phyloP scores from a whole-genome alignment of 37 sponge, comb jelly and placozoan species.

The Haliclona indistincta region DNA sequence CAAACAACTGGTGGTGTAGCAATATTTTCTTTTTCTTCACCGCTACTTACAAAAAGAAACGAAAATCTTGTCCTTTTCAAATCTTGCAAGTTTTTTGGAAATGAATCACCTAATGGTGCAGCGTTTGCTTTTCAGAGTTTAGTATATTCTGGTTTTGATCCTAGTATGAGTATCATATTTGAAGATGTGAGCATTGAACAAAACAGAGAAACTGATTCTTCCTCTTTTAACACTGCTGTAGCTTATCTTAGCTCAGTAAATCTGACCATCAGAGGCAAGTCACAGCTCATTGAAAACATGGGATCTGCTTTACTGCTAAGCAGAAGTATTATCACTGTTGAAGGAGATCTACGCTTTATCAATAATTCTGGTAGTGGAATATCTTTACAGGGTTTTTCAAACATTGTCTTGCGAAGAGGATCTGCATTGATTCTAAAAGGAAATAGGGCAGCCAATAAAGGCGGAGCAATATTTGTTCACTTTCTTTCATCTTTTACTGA shows the following conservation, averaged over 20 bases:
- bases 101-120: neutral
- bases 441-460: slow-evolving; percentile 10
- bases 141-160: neutral
- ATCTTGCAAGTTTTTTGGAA: slow-evolving; percentile 8
- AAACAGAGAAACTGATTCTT: neutral
- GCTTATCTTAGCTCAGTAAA: neutral
- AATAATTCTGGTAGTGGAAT: slow-evolving; percentile 34
- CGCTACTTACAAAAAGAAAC: neutral
- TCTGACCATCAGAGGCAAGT: slow-evolving; percentile 1
- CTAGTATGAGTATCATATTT: neutral
- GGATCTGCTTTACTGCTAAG: neutral
- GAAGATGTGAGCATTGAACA: neutral
- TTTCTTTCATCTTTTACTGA: no score
- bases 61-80: slow-evolving; percentile 12
- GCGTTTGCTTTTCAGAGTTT: neutral
- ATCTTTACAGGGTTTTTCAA: neutral
- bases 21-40: neutral
- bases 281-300: neutral
- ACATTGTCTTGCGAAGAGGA: neutral
- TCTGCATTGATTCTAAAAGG: neutral
- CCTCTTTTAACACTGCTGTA: no score
- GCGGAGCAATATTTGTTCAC: slow-evolving; percentile 28
- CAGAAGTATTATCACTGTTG: neutral
- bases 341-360: neutral
- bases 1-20: neutral